Base-by-base conservation (phyloP, 2,888 invertebrate genomes). In the Cephus rjabovi region DNA sequence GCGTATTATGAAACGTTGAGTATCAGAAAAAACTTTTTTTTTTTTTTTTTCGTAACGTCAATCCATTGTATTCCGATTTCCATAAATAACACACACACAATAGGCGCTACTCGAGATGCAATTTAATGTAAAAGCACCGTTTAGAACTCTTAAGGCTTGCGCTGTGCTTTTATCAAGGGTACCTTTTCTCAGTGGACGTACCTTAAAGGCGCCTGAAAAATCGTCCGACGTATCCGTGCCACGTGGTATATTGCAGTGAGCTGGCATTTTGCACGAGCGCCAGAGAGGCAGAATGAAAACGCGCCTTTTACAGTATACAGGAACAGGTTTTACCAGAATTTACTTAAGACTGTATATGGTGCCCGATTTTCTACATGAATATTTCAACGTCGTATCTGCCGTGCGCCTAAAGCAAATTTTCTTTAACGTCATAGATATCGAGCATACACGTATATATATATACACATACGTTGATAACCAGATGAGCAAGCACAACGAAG, bases 61-160 rank as follows among this genome's bases (percentile, higher is more conserved):
- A 75, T 74, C 76, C 79, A 78, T 81, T 82, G 82, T 34, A 6
- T 34, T 30, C 40, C 12, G 33, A 31, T 34, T 71, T 40, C 15
- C 34, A 35, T 31, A 71, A 68, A 34, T 74, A 75, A 23, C 11
- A 33, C 2, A 11, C 31, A 11, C 31, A 23, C 80, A 70, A 82
- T 77, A 74, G 71, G 75, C 71, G 76, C 75, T 78, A 75, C 81
- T 78, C 80, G 69, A 80, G 79, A 77, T 76, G 80, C 78, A 74
- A 82, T 83, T 81, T 81, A 82, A 77, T 75, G 77, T 77, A 73
- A 75, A 79, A 79, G 31, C n/a, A 33, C 11, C 71, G 71, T 56
- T 56, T 56, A 56, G 2, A 56, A 23, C 56, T 56, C 56, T 56
- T 9, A 23, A 56, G 23, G 9, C 6, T 23, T 56, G 4, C 1